A percentile compares a stretch with the other conserved stretches of the same genome.
These are phyloP conservation scores for Maconellicoccus hirsutus DNA, from an alignment of 1,140 invertebrate species.

Conservation along the genomic window DNA sequence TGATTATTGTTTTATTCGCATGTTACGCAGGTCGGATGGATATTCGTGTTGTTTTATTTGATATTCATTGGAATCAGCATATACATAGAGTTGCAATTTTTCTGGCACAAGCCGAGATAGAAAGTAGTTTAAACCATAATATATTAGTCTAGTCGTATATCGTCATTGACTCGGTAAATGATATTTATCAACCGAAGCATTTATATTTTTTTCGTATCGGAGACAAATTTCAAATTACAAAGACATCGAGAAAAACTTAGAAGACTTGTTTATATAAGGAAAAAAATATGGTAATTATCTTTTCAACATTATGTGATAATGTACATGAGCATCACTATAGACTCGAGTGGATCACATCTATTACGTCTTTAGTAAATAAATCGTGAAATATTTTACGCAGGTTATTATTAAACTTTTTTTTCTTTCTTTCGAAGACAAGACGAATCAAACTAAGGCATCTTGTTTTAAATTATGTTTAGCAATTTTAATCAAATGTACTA, in stretches of 20 bases:
- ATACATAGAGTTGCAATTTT: constrained; percentile 8
- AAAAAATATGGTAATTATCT: not conserved
- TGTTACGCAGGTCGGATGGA: not conserved
- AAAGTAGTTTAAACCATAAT: not conserved
- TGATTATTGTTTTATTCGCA: not conserved
- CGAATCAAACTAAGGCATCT: not conserved
- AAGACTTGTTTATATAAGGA: not conserved
- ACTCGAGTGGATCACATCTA: not conserved
- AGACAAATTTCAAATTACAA: not conserved
- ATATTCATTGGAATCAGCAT: not conserved
- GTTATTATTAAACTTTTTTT: not conserved
- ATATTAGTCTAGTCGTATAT: not conserved
- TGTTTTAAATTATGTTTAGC: not conserved
- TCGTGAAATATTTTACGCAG: not conserved
- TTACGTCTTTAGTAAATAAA: not conserved
- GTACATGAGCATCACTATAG: not conserved
- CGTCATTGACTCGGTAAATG: not conserved
- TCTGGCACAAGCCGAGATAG: not conserved
- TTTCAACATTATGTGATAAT: not conserved
- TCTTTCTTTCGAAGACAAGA: not conserved
- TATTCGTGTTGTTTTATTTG: not conserved
- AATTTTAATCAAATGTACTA: not conserved
- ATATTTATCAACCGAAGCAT: not conserved
- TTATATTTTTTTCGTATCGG: not conserved
- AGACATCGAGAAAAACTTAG: not conserved